Evolutionary conservation across 1,140 invertebrate species (phyloP).

Genomic region (Anagrus nilaparvatae): DNA sequence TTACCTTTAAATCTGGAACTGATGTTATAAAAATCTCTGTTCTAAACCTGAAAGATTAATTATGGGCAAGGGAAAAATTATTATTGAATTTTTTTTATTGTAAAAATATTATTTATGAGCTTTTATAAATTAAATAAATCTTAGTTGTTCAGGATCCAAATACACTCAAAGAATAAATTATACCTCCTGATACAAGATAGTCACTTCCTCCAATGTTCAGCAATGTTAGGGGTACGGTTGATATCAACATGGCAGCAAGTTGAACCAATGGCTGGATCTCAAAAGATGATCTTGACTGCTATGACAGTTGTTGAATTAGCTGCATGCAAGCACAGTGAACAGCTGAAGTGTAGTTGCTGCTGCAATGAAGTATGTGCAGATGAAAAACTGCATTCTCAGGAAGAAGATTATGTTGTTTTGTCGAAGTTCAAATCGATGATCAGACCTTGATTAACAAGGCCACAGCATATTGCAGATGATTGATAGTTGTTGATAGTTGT

Average conservation of each 20-base stretch:
- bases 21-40: too few relatives aligned
- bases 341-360: constrained; percentile 8
- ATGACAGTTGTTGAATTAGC: neutral
- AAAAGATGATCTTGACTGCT: neutral
- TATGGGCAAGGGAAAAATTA: too few relatives aligned
- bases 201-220: constrained; percentile 16
- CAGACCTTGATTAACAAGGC: constrained; percentile 13
- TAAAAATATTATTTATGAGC: too few relatives aligned
- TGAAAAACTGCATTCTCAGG: constrained; percentile 8
- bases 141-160: constrained; percentile 15
- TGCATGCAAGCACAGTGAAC: neutral
- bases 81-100: too few relatives aligned
- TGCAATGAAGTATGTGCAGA: constrained; percentile 3
- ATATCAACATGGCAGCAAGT: neutral
- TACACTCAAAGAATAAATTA: constrained; percentile 27
- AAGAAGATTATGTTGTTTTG: constrained; percentile 14
- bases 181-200: constrained; percentile 27
- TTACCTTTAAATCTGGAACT: too few relatives aligned
- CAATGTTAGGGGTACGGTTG: constrained; percentile 16
- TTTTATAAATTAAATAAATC: too few relatives aligned
- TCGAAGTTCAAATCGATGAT: constrained; percentile 6
- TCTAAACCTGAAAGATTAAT: too few relatives aligned
- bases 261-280: too few relatives aligned
- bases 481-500: constrained; percentile 4
- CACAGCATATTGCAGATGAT: too few relatives aligned